Percentiles rank a stretch among this genome's conserved stretches.
Conservation (phyloP, 1,140 invertebrate species). For the Drosophila sturtevanti region DNA sequence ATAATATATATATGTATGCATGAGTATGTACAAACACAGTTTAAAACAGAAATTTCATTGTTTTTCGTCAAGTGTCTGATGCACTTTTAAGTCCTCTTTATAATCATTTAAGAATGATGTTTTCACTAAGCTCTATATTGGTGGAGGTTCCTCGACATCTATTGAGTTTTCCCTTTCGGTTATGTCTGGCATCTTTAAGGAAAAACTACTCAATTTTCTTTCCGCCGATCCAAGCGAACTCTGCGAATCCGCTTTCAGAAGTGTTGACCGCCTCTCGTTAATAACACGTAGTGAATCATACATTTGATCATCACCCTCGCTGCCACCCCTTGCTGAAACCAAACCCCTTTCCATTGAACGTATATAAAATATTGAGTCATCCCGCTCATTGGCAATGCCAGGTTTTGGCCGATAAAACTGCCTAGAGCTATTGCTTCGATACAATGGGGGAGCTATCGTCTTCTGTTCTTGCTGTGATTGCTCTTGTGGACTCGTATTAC, state of each 20-base stretch:
- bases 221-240: conserved; percentile 68
- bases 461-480: conserved; percentile 21
- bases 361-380: conserved; percentile 78
- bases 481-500: conserved; percentile 20
- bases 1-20: background rate
- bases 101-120: background rate
- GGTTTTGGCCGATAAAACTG: conserved; percentile 77
- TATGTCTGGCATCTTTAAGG: conserved; percentile 73
- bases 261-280: conserved; percentile 71
- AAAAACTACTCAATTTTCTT: conserved; percentile 67
- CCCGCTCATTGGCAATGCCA: conserved; percentile 56
- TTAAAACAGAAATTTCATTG: conserved; percentile 10
- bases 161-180: conserved; percentile 67
- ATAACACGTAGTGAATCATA: conserved; percentile 78
- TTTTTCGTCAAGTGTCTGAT: background rate
- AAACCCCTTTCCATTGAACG: conserved; percentile 59
- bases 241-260: conserved; percentile 76
- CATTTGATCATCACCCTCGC: conserved; percentile 63
- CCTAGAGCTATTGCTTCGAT: conserved; percentile 74
- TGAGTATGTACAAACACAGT: conserved; percentile 5
- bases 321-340: conserved; percentile 20
- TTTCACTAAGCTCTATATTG: conserved; percentile 7
- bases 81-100: conserved; percentile 1
- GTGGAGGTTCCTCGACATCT: conserved; percentile 50
- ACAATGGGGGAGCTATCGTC: conserved; percentile 37